Evolutionary conservation across 2,113 vertebrate species (phyloP), one percentile per base, ranked within the genome.

Genomic region (Catharus fuscescens): DNA sequence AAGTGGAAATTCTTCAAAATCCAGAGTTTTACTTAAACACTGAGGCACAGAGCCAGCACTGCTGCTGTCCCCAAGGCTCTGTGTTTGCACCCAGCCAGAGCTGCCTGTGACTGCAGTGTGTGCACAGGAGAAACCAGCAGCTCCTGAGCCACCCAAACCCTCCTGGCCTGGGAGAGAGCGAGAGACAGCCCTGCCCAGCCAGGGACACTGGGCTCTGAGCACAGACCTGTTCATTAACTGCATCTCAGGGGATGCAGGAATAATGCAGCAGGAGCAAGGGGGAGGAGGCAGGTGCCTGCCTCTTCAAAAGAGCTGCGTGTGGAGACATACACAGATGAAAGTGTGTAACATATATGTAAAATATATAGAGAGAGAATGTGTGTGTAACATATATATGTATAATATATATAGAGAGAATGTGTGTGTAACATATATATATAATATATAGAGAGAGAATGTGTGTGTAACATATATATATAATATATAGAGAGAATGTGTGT

Each of bases 101-200:
- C 24, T 34, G 18, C 5, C 53, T 14, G 4, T 12, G 18, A 29
- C 16, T 38, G 5, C 52, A 1, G 21, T 2, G 11, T 16, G 32
- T 2, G 8, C 1, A 4, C 12, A 3, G 8, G 13, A 78, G 80
- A 59, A 32, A 48, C 3, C 61, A 14, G 38, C n/a, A 6, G 12
- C 44, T 34, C 7, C 7, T 4, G 12, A 21, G 36, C 36, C 42
- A 36, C 5, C 2, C 2, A 4, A 56, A 82, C 16, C 4, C 28
- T 18, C 4, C 1, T 0, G n/a, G 5, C 3, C 53, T 28, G n/a
- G 1, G 3, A 38, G 40, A 14, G 34, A 53, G 15, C 28, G 1
- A 12, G 29, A 25, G 24, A 26, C 8, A 31, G 59, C 45, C 36
- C 79, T 40, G 42, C 29, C 18, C 64, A 4, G 65, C 12, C 85